A percentile compares a stretch with the other conserved stretches of the same genome.
Evolutionary conservation across 1,140 invertebrate species (phyloP).

Genomic region (Magallana gigas): DNA sequence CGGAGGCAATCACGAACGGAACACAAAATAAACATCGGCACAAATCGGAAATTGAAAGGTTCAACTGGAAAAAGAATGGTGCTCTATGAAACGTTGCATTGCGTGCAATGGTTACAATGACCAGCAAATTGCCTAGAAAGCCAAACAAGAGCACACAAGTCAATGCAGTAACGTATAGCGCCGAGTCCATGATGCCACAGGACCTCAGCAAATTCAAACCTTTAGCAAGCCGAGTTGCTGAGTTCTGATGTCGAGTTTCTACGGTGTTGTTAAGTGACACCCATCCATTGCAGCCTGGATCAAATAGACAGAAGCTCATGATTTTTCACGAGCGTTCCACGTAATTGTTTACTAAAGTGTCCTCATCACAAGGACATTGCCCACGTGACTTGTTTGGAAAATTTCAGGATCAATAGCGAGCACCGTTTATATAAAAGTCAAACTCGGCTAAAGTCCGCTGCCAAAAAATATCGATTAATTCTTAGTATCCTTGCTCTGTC

Average conservation of each 20-base stretch:
- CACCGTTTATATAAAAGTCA: slow-evolving; percentile 17
- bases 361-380: not conserved
- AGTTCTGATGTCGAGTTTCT: not conserved
- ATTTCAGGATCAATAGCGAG: slow-evolving; percentile 12
- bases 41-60: slow-evolving; percentile 71
- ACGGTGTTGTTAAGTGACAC: not conserved
- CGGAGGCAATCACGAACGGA: slow-evolving; percentile 71
- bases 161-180: not conserved
- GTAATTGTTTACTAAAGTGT: slow-evolving; percentile 33
- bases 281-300: not conserved
- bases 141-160: slow-evolving; percentile 63
- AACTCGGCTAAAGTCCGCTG: not conserved
- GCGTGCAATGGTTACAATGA: slow-evolving; percentile 70
- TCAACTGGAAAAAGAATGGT: slow-evolving; percentile 75
- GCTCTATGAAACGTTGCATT: slow-evolving; percentile 70
- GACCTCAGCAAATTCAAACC: not conserved
- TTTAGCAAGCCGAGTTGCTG: not conserved
- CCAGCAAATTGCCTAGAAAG: slow-evolving; percentile 64
- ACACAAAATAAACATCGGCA: slow-evolving; percentile 73
- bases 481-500: not conserved
- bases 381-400: slow-evolving; percentile 24
- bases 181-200: not conserved
- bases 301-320: not conserved
- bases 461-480: slow-evolving; percentile 24
- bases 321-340: not conserved